Evolutionary conservation across 2,113 vertebrate species (phyloP), one percentile per base, ranked within the genome.

Genomic region (Acanthochromis polyacanthus): DNA sequence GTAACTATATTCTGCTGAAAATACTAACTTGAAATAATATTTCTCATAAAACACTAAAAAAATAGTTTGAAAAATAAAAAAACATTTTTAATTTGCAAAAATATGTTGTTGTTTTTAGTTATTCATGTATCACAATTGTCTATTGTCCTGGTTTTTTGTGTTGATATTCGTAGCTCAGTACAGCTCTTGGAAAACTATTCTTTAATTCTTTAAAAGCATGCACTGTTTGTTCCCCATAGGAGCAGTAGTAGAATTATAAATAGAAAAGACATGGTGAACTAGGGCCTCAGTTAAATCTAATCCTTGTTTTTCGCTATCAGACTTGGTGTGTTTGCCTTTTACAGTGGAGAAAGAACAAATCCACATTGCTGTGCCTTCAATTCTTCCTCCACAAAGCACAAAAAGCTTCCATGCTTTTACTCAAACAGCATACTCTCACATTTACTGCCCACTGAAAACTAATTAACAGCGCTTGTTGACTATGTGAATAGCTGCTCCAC

Each of bases 361-460:
- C 32, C 60, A n/a, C 46, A 28, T n/a, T 45, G 23, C 71, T 25
- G 65, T 83, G 69, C 48, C 16, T 79, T 80, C 51, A 57, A 30
- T 78, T 78, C 36, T 72, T 63, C 55, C 16, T 53, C 68, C 1
- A 55, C 36, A 64, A 62, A 80, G 68, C 67, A 71, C 51, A 84
- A 63, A 45, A 73, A 38, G 16, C 66, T 45, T 77, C 51, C 19
- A 11, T 71, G 46, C 65, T 53, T 53, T 56, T 53, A 36, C 12
- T 5, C 62, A 66, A 76, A 82, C 78, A 72, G 23, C 64, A 40
- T 51, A 48, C 69, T 45, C 69, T 59, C n/a, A 46, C 73, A 71
- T 80, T 55, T 48, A 38, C 53, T 50, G 46, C 22, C 51, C 22
- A 59, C 62, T 62, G 40, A 77, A 60, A 56, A 63, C 62, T 50